A percentile compares a stretch with the other conserved stretches of the same genome.
Evolutionary conservation across 37 sponge, comb jelly and placozoan species (phyloP).

Genomic region (Eunapius fragilis): DNA sequence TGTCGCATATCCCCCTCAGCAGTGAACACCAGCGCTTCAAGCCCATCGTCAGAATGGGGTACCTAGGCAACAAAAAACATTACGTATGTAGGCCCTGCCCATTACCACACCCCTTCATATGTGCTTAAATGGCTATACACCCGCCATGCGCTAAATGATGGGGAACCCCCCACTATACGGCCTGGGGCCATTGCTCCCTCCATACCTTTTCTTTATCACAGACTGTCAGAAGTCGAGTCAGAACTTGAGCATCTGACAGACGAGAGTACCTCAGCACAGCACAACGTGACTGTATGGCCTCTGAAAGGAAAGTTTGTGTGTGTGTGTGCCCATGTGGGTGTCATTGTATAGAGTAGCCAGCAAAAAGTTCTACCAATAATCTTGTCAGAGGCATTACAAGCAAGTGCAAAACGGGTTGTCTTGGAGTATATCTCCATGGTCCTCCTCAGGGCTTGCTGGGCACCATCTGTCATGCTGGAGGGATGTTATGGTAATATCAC

Average conservation of each 20-base stretch:
- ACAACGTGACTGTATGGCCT: slow-evolving; percentile 96
- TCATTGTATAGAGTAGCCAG: not conserved
- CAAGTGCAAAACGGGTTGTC: slow-evolving; percentile 96
- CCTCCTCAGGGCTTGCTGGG: slow-evolving; percentile 95
- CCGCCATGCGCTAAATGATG: too few species aligned
- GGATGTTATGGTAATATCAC: not conserved
- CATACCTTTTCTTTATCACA: slow-evolving; percentile 88
- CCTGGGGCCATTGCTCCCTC: not conserved
- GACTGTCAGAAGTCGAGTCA: slow-evolving; percentile 87
- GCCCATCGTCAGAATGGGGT: slow-evolving; percentile 85
- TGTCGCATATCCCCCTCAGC: slow-evolving; percentile 99
- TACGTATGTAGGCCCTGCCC: not conserved
- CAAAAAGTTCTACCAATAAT: slow-evolving; percentile 94
- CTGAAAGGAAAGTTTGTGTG: slow-evolving; percentile 40
- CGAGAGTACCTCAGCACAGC: slow-evolving; percentile 90
- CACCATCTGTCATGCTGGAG: slow-evolving; percentile 94
- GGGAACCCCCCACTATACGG: too few species aligned
- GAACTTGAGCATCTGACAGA: slow-evolving; percentile 86
- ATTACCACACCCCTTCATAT: not conserved
- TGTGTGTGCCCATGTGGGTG: not conserved
- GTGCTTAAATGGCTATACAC: too few species aligned
- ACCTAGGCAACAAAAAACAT: slow-evolving; percentile 44
- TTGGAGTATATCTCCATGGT: slow-evolving; percentile 99
- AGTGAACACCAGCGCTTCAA: slow-evolving; percentile 97
- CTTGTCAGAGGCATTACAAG: slow-evolving; percentile 97